These are phyloP conservation scores for Mastomys coucha DNA, from an alignment of 2,113 vertebrate genomes.

Conservation along the genomic window DNA sequence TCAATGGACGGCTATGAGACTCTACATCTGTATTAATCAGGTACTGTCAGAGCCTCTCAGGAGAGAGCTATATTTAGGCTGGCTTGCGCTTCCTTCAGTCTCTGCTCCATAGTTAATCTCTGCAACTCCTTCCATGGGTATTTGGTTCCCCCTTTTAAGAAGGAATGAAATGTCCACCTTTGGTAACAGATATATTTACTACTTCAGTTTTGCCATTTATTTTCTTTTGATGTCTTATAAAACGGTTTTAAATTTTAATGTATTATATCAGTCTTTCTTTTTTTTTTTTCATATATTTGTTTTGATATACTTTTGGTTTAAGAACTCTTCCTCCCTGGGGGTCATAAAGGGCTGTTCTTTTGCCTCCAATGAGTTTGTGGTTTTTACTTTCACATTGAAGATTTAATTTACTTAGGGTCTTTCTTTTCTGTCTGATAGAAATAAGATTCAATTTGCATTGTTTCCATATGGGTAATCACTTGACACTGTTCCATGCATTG, in stretches of 20 bases:
- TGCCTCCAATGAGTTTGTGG: conserved; percentile 20
- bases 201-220: neutral
- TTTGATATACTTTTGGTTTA: neutral
- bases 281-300: neutral
- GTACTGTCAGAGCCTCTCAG: too few species aligned
- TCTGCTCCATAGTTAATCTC: too few species aligned
- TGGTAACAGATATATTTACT: neutral
- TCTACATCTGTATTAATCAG: too few species aligned
- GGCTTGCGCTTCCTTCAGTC: too few species aligned
- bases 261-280: neutral
- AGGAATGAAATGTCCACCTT: too few species aligned
- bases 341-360: neutral
- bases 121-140: too few species aligned
- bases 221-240: neutral
- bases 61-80: too few species aligned
- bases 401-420: conserved; percentile 43
- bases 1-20: too few species aligned
- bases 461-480: conserved; percentile 63
- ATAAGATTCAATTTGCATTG: conserved; percentile 66
- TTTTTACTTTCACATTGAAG: conserved; percentile 37
- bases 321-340: neutral
- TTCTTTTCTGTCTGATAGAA: conserved; percentile 63
- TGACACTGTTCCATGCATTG: neutral
- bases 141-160: too few species aligned
- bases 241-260: neutral